These are phyloP conservation scores for Elachura formosa DNA, from an alignment of 2,113 vertebrate genomes.

Conservation along the genomic window DNA sequence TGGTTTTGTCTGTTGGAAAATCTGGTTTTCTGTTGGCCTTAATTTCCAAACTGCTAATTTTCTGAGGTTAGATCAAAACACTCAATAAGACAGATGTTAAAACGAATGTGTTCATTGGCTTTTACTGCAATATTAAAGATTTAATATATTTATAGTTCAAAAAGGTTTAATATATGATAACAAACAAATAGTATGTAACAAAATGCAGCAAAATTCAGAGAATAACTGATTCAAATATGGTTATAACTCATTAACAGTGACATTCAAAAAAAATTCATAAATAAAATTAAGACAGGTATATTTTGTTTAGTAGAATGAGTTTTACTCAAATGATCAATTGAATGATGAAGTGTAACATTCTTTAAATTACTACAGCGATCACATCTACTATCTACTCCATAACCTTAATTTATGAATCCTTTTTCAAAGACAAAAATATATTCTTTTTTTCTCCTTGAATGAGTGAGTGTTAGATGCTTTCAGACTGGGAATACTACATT, in stretches of 20 bases:
- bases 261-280: neutral
- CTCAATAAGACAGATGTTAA: neutral
- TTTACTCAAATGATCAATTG: neutral
- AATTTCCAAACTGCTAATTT: neutral
- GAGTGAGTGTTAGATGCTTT: neutral
- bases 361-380: neutral
- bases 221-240: neutral
- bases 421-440: neutral
- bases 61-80: neutral
- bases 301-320: neutral
- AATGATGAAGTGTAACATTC: neutral
- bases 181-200: neutral
- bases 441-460: neutral
- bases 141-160: neutral
- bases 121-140: neutral
- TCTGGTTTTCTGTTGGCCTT: neutral
- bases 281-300: neutral
- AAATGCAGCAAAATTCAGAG: neutral
- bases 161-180: neutral
- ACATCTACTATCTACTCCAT: neutral
- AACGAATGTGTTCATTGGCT: neutral
- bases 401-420: neutral
- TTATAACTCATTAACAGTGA: neutral
- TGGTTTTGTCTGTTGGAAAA: neutral
- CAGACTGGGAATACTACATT: conserved; percentile 24